These are phyloP conservation scores for Rhinella marina DNA, from an alignment of 2,797 vertebrate genomes.

Conservation along the genomic window DNA sequence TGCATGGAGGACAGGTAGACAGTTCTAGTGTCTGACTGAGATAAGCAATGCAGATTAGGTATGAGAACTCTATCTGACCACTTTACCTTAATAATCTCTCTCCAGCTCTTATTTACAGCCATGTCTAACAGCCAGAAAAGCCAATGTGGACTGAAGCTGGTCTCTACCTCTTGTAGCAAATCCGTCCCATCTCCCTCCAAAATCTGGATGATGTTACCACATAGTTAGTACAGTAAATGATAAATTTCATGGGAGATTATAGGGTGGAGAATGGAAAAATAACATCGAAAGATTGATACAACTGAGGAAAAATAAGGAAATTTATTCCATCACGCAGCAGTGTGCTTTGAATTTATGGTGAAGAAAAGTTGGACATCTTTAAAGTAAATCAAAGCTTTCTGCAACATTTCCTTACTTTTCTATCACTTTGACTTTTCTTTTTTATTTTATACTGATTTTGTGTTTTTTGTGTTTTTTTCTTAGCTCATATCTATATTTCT, in stretches of 20 bases:
- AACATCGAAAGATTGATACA: slow-evolving; percentile 65
- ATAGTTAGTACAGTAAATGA: slow-evolving; percentile 92
- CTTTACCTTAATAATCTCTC: slow-evolving; percentile 77
- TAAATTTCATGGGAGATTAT: slow-evolving; percentile 90
- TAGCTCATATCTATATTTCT: too few relatives aligned
- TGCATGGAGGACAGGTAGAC: slow-evolving; percentile 71
- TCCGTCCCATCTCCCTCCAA: slow-evolving; percentile 74
- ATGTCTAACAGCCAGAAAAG: slow-evolving; percentile 69
- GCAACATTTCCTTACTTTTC: too few relatives aligned
- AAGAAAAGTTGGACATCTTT: background rate
- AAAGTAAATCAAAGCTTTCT: too few relatives aligned
- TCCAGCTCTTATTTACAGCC: slow-evolving; percentile 77
- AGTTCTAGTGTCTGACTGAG: slow-evolving; percentile 76
- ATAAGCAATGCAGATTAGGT: slow-evolving; percentile 84
- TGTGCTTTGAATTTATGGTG: background rate
- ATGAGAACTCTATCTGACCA: slow-evolving; percentile 75
- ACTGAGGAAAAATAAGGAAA: slow-evolving; percentile 10
- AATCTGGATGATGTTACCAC: slow-evolving; percentile 78
- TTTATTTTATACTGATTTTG: too few relatives aligned
- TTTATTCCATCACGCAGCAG: background rate
- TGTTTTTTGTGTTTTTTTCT: too few relatives aligned
- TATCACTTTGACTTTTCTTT: too few relatives aligned
- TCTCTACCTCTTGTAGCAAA: slow-evolving; percentile 74
- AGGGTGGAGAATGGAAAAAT: slow-evolving; percentile 80
- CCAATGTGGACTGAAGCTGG: slow-evolving; percentile 72